Evolutionary conservation across 2,888 invertebrate genomes (phyloP).

Genomic region (Aspidapion aeneum): DNA sequence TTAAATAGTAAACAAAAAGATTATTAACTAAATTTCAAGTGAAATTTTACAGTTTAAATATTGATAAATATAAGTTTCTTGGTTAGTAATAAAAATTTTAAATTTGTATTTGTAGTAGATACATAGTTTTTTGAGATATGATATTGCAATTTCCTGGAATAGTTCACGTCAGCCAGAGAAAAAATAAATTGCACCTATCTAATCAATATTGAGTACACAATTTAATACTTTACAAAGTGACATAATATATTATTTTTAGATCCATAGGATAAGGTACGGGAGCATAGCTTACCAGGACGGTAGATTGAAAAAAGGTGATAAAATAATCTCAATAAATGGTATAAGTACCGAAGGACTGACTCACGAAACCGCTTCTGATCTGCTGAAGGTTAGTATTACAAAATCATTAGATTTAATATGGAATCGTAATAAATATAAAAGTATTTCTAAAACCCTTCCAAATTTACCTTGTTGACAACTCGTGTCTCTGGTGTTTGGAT

Average conservation of each 20-base stretch:
- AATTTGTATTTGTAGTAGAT: no score
- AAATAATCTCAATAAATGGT: conserved; percentile 87
- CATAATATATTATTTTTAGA: conserved; percentile 50
- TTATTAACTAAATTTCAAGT: no score
- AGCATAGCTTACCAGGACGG: conserved; percentile 87
- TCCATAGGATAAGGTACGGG: conserved; percentile 82
- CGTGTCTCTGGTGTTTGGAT: no score
- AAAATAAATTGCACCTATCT: background rate
- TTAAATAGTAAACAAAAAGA: background rate
- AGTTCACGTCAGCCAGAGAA: background rate
- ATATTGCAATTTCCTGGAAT: background rate
- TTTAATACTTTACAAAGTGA: background rate
- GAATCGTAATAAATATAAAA: no score
- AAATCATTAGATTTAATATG: no score
- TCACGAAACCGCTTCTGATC: conserved; percentile 81
- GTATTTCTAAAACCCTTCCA: no score
- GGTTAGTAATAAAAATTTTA: no score
- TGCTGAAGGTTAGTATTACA: conserved; percentile 68
- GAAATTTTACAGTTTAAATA: no score
- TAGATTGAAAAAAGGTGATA: conserved; percentile 79
- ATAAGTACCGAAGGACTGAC: conserved; percentile 77
- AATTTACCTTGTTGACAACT: no score
- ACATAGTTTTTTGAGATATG: background rate
- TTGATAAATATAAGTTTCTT: no score
- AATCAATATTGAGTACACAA: background rate